Conservation (phyloP, 2,797 vertebrate species). For the Thaleichthys pacificus region DNA sequence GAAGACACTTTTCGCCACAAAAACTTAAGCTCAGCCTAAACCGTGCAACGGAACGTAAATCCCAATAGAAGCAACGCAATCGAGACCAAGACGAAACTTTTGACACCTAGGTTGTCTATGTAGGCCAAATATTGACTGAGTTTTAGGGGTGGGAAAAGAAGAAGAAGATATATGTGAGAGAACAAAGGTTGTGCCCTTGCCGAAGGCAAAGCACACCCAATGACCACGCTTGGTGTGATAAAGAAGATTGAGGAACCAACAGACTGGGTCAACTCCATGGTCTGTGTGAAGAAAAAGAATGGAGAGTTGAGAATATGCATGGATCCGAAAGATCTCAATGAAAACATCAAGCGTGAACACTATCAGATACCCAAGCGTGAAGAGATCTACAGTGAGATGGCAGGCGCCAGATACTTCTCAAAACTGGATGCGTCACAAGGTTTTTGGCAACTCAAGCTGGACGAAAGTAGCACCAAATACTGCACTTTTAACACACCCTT, state of each 20-base stretch:
- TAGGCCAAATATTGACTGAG: no score
- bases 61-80: no score
- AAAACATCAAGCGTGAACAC: constrained; percentile 27
- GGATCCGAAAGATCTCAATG: constrained; percentile 27
- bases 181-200: no score
- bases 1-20: no score
- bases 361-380: constrained; percentile 19
- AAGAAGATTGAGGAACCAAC: constrained; percentile 14
- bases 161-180: no score
- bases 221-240: constrained; percentile 13
- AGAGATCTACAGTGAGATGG: constrained; percentile 15
- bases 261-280: constrained; percentile 20
- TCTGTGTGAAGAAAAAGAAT: constrained; percentile 27
- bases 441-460: constrained; percentile 23
- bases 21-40: no score
- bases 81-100: no score
- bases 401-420: not conserved
- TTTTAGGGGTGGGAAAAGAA: no score
- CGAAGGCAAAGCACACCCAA: no score
- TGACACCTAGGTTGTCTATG: no score
- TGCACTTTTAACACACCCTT: constrained; percentile 33
- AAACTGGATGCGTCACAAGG: constrained; percentile 16
- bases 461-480: constrained; percentile 18
- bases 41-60: no score
- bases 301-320: constrained; percentile 22